Conservation (phyloP, 2,113 vertebrate species). For the Daboia siamensis region DNA sequence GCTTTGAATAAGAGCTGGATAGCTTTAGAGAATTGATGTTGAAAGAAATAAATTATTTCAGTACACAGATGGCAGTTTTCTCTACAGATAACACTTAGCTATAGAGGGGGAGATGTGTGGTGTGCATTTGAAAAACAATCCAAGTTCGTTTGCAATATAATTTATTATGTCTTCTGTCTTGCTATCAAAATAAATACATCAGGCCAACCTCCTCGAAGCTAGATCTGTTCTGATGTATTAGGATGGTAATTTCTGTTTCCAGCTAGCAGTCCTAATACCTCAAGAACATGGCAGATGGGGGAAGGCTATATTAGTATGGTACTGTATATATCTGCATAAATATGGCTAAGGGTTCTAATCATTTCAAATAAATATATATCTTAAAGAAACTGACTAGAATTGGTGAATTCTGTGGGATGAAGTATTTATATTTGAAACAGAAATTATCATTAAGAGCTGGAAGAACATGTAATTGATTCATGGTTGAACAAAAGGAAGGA, state of each 20-base stretch:
- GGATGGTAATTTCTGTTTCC: neutral
- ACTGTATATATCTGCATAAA: neutral
- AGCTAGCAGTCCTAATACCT: neutral
- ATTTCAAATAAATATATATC: neutral
- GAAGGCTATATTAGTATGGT: neutral
- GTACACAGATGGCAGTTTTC: neutral
- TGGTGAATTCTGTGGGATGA: neutral
- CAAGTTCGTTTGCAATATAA: neutral
- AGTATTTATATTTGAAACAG: neutral
- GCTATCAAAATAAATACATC: neutral
- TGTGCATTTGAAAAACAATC: neutral
- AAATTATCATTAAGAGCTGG: neutral
- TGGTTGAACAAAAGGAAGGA: neutral
- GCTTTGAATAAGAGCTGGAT: neutral
- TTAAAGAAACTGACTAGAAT: neutral
- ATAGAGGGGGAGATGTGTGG: neutral
- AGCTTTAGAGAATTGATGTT: neutral
- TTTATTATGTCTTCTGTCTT: neutral
- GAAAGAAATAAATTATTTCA: neutral
- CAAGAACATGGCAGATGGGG: neutral
- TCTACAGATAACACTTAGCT: neutral
- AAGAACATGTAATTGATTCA: neutral
- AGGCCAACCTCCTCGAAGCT: neutral
- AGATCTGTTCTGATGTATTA: neutral
- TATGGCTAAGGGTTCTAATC: neutral